phyloP scores from a whole-genome alignment of 2,888 invertebrate genomes.

The Nezara viridula region DNA sequence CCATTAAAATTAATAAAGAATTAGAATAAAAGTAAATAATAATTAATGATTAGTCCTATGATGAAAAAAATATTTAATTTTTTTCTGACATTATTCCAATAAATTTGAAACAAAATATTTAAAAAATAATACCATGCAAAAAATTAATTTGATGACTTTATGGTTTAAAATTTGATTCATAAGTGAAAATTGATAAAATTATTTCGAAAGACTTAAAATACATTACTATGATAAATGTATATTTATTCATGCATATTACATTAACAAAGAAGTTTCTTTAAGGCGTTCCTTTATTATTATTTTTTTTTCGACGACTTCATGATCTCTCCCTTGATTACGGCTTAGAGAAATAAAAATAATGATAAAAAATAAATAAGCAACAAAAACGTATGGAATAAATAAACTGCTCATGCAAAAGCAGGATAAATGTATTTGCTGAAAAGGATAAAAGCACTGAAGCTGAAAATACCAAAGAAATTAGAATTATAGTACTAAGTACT shows the following conservation, averaged over 20 bases:
- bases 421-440: neutral
- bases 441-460: neutral
- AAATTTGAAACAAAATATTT: neutral
- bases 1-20: too few relatives aligned
- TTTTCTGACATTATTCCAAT: neutral
- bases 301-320: neutral
- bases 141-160: neutral
- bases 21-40: too few relatives aligned
- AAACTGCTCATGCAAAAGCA: conserved; percentile 44
- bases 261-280: neutral
- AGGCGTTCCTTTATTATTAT: neutral
- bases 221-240: neutral
- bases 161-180: neutral
- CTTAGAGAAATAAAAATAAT: neutral
- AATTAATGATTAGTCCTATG: too few relatives aligned
- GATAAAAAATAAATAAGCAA: neutral
- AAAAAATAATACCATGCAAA: neutral
- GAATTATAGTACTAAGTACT: neutral
- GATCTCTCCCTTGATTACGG: conserved; percentile 20
- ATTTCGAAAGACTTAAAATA: neutral
- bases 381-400: neutral
- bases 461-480: neutral
- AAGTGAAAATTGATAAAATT: neutral
- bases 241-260: conserved; percentile 24
- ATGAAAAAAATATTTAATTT: neutral